Percentiles rank a stretch among this genome's conserved stretches.
Conservation (phyloP, 2,113 vertebrate species). For the Gambusia affinis region DNA sequence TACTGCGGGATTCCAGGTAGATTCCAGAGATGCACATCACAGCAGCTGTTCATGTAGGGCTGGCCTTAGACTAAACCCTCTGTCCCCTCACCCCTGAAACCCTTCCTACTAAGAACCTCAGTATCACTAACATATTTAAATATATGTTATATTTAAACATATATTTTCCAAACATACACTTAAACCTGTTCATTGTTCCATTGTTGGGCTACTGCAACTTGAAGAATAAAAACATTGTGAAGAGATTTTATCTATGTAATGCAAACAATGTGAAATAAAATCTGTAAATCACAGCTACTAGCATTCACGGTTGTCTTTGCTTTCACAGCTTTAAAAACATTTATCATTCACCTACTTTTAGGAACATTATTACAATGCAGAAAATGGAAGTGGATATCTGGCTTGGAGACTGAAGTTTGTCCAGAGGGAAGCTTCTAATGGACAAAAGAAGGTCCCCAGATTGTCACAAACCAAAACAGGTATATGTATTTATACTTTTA, state of each 20-base stretch:
- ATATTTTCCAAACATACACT: no score
- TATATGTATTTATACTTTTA: neutral
- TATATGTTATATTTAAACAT: no score
- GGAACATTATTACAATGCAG: constrained; percentile 28
- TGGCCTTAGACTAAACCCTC: no score
- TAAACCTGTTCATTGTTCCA: no score
- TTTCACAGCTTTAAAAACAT: neutral
- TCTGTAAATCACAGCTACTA: neutral
- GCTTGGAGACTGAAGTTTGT: constrained; percentile 29
- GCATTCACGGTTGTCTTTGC: neutral
- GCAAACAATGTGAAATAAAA: neutral
- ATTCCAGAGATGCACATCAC: no score
- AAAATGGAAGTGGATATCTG: constrained; percentile 31
- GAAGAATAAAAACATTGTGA: neutral
- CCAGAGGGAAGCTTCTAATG: constrained; percentile 21
- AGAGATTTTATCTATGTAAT: neutral
- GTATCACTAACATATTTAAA: no score
- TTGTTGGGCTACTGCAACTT: no score
- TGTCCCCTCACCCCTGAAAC: no score
- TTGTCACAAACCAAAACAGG: neutral
- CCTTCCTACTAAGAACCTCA: no score
- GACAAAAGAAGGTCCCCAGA: constrained; percentile 2
- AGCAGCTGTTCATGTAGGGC: no score
- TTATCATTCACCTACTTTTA: neutral
- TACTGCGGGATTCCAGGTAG: no score